Evolutionary conservation across 2,888 invertebrate genomes (phyloP).

Genomic region (Ochropleura plecta): DNA sequence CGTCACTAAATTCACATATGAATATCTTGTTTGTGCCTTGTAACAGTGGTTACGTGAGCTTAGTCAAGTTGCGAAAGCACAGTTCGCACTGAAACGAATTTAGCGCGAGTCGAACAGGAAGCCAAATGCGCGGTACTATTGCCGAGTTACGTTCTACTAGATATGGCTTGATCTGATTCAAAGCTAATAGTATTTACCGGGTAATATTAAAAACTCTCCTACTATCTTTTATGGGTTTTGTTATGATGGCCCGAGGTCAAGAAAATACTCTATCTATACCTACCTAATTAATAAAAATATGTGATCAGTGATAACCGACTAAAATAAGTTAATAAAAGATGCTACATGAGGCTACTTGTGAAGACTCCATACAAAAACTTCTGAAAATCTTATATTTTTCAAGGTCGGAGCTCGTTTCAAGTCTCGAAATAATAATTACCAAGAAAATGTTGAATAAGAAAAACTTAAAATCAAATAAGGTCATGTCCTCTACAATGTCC

Average conservation of each 20-base stretch:
- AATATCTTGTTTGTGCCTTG: constrained; percentile 74
- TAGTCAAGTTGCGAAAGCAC: constrained; percentile 84
- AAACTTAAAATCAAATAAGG: not conserved
- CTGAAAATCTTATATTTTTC: not conserved
- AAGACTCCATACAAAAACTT: not conserved
- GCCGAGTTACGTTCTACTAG: constrained; percentile 67
- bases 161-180: constrained; percentile 54
- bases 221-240: not conserved
- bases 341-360: not conserved
- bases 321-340: not conserved
- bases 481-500: not conserved
- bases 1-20: constrained; percentile 63
- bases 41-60: constrained; percentile 84
- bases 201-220: not conserved
- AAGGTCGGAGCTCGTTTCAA: not conserved
- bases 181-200: not conserved
- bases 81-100: constrained; percentile 83
- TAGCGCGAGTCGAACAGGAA: constrained; percentile 83
- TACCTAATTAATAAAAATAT: not conserved
- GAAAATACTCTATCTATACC: not conserved
- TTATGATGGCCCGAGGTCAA: not conserved
- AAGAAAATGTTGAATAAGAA: not conserved
- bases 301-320: not conserved
- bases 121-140: constrained; percentile 68
- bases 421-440: not conserved